phyloP scores from a whole-genome alignment of 2,113 vertebrate species.

The Tragelaphus imberbis region DNA sequence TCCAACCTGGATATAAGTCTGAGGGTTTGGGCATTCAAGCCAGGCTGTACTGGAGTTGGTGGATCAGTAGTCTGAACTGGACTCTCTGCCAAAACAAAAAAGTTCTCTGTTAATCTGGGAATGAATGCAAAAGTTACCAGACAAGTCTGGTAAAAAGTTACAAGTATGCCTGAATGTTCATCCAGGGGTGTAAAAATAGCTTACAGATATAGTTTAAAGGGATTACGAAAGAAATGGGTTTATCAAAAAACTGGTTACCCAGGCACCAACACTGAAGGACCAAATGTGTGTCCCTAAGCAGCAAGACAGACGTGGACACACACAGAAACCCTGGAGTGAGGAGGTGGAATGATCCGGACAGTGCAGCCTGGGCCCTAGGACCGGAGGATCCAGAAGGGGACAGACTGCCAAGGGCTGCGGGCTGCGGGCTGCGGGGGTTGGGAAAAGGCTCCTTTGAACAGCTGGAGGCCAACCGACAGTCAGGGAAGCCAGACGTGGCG shows the following conservation, averaged over 20 bases:
- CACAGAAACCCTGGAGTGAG: neutral
- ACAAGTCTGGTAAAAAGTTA: neutral
- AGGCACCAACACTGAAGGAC: neutral
- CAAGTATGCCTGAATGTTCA: neutral
- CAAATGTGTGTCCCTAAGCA: neutral
- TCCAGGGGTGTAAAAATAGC: neutral
- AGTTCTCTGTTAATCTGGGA: neutral
- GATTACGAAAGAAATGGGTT: neutral
- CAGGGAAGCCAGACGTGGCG: neutral
- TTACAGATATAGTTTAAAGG: neutral
- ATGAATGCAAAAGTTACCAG: neutral
- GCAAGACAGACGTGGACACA: neutral
- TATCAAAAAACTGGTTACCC: neutral
- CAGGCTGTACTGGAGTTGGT: neutral
- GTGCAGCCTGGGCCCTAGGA: neutral
- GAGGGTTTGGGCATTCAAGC: neutral
- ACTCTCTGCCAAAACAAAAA: neutral
- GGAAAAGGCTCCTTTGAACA: neutral
- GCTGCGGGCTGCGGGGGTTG: no score
- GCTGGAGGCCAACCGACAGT: neutral
- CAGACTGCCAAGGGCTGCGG: neutral
- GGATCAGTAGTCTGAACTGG: neutral
- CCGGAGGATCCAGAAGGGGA: neutral
- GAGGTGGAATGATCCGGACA: rapidly evolving
- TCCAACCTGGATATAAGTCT: neutral